A percentile compares a stretch with the other conserved stretches of the same genome.
Conservation (phyloP, 1,140 invertebrate genomes). For the Saxidomus purpurata region DNA sequence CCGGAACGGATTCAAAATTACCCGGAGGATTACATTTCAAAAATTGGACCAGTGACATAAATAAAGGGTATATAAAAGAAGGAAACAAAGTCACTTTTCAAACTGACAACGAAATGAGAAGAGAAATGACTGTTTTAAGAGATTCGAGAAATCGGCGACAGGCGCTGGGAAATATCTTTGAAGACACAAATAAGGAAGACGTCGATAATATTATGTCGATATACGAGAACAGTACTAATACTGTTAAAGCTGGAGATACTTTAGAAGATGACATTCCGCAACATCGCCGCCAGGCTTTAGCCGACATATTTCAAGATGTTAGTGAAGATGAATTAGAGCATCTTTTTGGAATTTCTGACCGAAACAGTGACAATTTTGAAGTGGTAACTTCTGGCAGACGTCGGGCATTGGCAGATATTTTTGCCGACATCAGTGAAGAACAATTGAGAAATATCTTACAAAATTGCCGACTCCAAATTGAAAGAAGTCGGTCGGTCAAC, state of each 20-base stretch:
- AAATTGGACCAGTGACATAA: background rate
- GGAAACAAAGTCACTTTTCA: background rate
- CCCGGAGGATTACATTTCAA: background rate
- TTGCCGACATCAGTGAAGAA: background rate
- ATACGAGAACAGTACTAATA: background rate
- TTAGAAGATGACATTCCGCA: background rate
- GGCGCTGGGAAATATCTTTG: conserved; percentile 14
- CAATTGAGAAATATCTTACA: background rate
- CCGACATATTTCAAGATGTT: conserved; percentile 31
- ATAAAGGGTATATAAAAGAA: background rate
- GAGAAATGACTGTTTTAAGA: background rate
- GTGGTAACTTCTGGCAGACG: background rate
- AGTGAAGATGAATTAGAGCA: background rate
- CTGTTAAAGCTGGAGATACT: background rate
- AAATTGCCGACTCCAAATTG: background rate
- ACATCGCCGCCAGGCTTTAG: background rate
- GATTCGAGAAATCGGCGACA: background rate
- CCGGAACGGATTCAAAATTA: background rate
- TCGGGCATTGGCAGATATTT: background rate
- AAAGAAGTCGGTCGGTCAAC: background rate
- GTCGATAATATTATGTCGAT: background rate
- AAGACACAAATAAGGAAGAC: background rate
- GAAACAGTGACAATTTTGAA: background rate
- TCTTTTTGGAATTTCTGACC: background rate
- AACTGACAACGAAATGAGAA: background rate